Conservation (phyloP, 2,797 vertebrate species). For the Spinibarbus caldwelli region DNA sequence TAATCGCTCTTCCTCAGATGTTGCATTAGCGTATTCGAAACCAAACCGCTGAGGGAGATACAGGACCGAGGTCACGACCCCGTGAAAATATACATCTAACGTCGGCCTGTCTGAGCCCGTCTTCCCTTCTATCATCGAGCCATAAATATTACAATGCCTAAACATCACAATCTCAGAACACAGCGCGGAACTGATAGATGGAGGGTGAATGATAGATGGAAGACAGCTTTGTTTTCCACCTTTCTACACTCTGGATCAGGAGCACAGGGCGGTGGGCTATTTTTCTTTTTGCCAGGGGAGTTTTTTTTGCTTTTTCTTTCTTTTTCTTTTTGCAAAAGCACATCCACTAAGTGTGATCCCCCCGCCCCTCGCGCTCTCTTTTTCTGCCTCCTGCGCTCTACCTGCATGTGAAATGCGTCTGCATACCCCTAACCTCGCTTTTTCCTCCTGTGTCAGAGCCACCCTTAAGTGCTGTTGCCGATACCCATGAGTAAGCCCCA, state of each 20-base stretch:
- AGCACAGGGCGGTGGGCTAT: conserved; percentile 17
- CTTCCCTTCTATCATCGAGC: conserved; percentile 22
- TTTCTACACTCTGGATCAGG: conserved; percentile 40
- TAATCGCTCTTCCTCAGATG: conserved; percentile 27
- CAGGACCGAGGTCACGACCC: conserved; percentile 20
- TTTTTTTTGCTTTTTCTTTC: conserved; percentile 60
- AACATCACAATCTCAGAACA: conserved; percentile 45
- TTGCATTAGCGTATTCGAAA: not conserved
- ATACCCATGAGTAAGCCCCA: conserved; percentile 98
- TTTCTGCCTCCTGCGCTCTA: conserved; percentile 53
- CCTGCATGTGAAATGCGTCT: conserved; percentile 74
- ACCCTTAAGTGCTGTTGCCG: conserved; percentile 96
- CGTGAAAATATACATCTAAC: conserved; percentile 12
- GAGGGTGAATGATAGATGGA: conserved; percentile 49
- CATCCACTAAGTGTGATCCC: conserved; percentile 53
- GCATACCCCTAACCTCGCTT: conserved; percentile 71
- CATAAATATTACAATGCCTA: conserved; percentile 49
- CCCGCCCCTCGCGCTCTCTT: conserved; percentile 77
- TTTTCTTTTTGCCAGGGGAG: conserved; percentile 51
- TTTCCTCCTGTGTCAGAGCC: conserved; percentile 89
- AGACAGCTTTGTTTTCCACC: conserved; percentile 50
- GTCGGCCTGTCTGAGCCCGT: conserved; percentile 1
- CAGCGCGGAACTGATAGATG: conserved; percentile 45
- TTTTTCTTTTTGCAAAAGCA: conserved; percentile 33
- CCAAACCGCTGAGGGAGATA: conserved; percentile 15